phyloP scores from a whole-genome alignment of 2,888 invertebrate genomes.

The Perizoma flavofasciatum region DNA sequence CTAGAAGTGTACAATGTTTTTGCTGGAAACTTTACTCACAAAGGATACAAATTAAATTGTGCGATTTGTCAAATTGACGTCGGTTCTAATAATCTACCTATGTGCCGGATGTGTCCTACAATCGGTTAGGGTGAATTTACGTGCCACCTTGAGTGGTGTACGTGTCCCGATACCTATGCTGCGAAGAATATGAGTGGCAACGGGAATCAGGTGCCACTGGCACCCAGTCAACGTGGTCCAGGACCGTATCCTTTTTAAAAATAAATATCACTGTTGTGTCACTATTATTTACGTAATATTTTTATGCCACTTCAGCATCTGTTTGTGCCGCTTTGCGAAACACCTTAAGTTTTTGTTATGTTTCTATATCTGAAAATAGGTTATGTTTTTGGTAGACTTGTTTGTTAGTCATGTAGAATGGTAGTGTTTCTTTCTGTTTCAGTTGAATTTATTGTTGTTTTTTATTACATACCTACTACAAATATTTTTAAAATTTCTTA shows the following conservation, averaged over 20 bases:
- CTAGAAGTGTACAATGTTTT: constrained; percentile 78
- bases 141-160: constrained; percentile 86
- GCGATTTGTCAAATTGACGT: constrained; percentile 78
- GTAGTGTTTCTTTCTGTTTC: too few species aligned
- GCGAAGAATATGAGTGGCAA: constrained; percentile 86
- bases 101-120: constrained; percentile 84
- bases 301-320: constrained; percentile 69
- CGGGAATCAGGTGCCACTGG: constrained; percentile 86
- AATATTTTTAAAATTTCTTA: too few species aligned
- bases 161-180: constrained; percentile 84
- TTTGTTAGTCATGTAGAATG: too few species aligned
- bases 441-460: too few species aligned
- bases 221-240: constrained; percentile 83
- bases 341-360: constrained; percentile 34
- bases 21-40: constrained; percentile 73
- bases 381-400: neutral
- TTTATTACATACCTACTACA: too few species aligned
- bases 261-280: constrained; percentile 51
- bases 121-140: constrained; percentile 81
- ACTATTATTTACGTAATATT: constrained; percentile 78
- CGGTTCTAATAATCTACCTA: constrained; percentile 67
- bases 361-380: constrained; percentile 4
- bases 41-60: constrained; percentile 70
- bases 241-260: constrained; percentile 84
- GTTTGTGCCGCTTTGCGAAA: constrained; percentile 70